These are phyloP conservation scores for Charina bottae DNA, from an alignment of 2,113 vertebrate genomes.

Conservation along the genomic window DNA sequence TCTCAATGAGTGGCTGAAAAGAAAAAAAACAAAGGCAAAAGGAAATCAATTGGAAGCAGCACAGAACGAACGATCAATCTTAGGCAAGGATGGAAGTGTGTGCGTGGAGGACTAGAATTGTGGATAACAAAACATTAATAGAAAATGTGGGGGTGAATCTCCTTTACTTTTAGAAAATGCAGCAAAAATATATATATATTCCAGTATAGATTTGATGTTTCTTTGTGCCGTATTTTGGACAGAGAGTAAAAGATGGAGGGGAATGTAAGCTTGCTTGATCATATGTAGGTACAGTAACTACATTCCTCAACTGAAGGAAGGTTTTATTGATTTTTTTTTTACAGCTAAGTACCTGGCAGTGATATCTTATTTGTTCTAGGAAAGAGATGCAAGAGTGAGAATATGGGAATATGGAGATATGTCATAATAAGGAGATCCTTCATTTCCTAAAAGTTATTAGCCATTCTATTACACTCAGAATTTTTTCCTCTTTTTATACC, in stretches of 20 bases:
- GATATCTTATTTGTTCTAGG: neutral
- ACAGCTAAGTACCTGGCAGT: neutral
- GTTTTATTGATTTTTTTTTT: neutral
- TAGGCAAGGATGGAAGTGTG: slow-evolving; percentile 73
- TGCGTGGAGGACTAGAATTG: slow-evolving; percentile 66
- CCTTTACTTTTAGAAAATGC: slow-evolving; percentile 56
- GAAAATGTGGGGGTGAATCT: slow-evolving; percentile 56
- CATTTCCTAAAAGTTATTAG: neutral
- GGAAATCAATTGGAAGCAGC: slow-evolving; percentile 84
- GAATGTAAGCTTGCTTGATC: neutral
- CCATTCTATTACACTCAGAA: neutral
- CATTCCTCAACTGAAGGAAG: neutral
- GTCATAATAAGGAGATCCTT: neutral
- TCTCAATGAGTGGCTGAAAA: slow-evolving; percentile 65
- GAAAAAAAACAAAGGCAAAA: slow-evolving; percentile 74
- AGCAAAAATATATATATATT: neutral
- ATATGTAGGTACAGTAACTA: neutral
- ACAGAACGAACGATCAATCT: slow-evolving; percentile 82
- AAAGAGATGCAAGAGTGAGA: neutral
- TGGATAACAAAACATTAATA: slow-evolving; percentile 67
- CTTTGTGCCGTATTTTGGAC: neutral
- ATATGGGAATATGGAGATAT: neutral
- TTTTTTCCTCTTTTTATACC: neutral
- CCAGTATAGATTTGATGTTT: slow-evolving; percentile 22
- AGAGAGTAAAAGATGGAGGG: neutral